These are phyloP conservation scores for Bujurquina vittata DNA, from an alignment of 2,113 vertebrate species.

Conservation along the genomic window DNA sequence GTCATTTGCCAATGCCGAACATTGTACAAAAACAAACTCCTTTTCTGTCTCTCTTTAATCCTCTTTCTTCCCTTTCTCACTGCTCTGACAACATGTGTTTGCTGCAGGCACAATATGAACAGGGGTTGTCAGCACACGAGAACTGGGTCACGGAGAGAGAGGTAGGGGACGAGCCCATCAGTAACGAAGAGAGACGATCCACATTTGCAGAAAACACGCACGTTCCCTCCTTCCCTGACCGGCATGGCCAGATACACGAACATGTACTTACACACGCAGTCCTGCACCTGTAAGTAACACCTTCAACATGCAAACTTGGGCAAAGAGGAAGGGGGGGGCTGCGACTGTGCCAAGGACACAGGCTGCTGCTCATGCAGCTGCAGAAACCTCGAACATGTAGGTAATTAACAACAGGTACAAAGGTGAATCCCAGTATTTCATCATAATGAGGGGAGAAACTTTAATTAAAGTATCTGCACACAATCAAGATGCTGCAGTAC, in stretches of 20 bases:
- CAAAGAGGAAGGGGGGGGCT: constrained; percentile 5
- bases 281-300: constrained; percentile 40
- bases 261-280: constrained; percentile 3
- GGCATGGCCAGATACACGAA: constrained; percentile 8
- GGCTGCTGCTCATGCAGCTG: neutral
- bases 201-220: constrained; percentile 32
- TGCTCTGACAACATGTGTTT: constrained; percentile 59
- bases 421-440: constrained; percentile 46
- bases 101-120: constrained; percentile 64
- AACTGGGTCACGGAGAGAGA: constrained; percentile 75
- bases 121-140: constrained; percentile 53
- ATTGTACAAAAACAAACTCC: neutral
- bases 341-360: constrained; percentile 44
- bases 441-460: neutral
- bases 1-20: neutral
- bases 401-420: constrained; percentile 60
- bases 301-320: constrained; percentile 13
- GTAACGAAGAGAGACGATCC: constrained; percentile 64
- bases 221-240: constrained; percentile 13
- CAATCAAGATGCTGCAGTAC: neutral
- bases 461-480: constrained; percentile 37
- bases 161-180: constrained; percentile 64
- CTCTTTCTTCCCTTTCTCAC: constrained; percentile 19
- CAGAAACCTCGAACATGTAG: constrained; percentile 12
- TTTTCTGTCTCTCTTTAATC: constrained; percentile 21